phyloP scores from a whole-genome alignment of 1,140 invertebrate genomes.

The Panagrolaimus sp. region DNA sequence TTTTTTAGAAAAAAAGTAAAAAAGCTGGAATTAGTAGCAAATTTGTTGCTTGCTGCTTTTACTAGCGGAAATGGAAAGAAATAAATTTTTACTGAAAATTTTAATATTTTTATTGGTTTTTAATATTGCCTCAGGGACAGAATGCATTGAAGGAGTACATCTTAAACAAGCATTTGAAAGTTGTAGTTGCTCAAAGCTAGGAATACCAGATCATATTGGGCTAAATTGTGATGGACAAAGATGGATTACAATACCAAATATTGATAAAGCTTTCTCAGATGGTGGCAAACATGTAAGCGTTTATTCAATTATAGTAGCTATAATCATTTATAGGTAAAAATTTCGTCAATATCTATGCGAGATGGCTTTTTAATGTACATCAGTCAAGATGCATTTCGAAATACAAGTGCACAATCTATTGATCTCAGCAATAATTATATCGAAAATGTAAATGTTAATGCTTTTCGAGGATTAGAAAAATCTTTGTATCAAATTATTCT shows the following conservation, averaged over 20 bases:
- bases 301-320: too few species aligned
- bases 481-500: slow-evolving; percentile 13
- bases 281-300: too few species aligned
- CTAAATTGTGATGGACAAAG: background rate
- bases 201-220: background rate
- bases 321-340: slow-evolving; percentile 8
- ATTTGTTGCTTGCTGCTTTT: too few species aligned
- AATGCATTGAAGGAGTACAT: slow-evolving; percentile 1
- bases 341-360: slow-evolving; percentile 19
- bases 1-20: too few species aligned
- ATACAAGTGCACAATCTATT: slow-evolving; percentile 31
- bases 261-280: background rate
- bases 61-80: too few species aligned
- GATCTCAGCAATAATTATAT: slow-evolving; percentile 35
- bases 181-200: background rate
- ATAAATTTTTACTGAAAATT: background rate
- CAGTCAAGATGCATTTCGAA: slow-evolving; percentile 35
- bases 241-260: slow-evolving; percentile 8
- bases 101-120: background rate
- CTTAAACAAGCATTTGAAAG: background rate
- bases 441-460: slow-evolving; percentile 38
- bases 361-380: slow-evolving; percentile 20
- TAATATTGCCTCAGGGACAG: background rate
- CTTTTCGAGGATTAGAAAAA: slow-evolving; percentile 44
- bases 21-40: too few species aligned